Evolutionary conservation across 2,888 invertebrate genomes (phyloP), one percentile per base, ranked within the genome.

Genomic region (Netelia melanura): DNA sequence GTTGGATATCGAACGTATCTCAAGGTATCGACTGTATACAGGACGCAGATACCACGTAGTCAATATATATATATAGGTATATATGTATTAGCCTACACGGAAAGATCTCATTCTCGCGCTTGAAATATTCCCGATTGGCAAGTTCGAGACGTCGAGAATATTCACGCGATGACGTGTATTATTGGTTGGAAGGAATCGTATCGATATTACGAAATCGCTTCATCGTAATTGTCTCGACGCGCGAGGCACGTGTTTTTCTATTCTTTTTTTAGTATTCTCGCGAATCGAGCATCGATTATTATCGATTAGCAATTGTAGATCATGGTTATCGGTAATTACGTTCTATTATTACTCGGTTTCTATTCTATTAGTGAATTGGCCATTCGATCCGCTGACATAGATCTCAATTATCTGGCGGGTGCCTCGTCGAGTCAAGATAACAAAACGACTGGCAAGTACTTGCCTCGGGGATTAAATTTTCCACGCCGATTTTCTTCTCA

Each of bases 311-410:
- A n/a, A 65, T 80, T 67, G 80, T 80, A 43, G 80, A 76, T 67
- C 76, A 76, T 58, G 70, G 70, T 71, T 71, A 71, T 56, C 75
- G 68, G 64, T 71, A 58, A 83, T 74, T 78, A 79, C 61, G 56
- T 76, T 80, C 76, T 80, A 84, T 84, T 84, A 84, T 84, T 84
- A 70, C 43, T 54, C 74, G n/a, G 25, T 14, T 30, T 61, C 17
- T 21, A 48, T 80, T 80, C 76, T 67, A 76, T 84, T 76, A 71
- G 64, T 38, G 43, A 54, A 74, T 74, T 74, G 75, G 58, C 70
- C 30, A 30, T 68, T 70, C 68, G 72, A 80, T 72, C 56, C 72
- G 65, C 48, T 80, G 72, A 64, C 72, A 72, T 56, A 80, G 79
- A 80, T 80, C 72, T 64, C 30, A 54, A 80, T 80, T 44, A 80